These are phyloP conservation scores for Amphiprion clarkii DNA, from an alignment of 2,797 vertebrate genomes.

Conservation along the genomic window DNA sequence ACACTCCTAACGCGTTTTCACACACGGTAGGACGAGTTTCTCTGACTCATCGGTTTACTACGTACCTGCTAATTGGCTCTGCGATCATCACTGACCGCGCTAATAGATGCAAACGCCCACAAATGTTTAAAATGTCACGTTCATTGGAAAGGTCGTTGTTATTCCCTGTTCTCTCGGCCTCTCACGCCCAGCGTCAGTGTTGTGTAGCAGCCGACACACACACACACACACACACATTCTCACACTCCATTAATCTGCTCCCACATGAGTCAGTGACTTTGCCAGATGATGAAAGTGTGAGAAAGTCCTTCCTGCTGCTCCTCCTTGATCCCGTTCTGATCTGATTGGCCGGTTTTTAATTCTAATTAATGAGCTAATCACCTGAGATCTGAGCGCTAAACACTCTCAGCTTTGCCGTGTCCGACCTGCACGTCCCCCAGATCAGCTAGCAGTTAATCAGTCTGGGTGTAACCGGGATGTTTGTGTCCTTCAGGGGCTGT, in stretches of 20 bases:
- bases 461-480: not conserved
- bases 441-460: constrained; percentile 5
- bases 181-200: constrained; percentile 12
- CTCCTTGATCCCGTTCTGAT: constrained; percentile 28
- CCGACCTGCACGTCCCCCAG: not conserved
- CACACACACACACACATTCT: constrained; percentile 14
- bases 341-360: constrained; percentile 21
- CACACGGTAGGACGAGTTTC: constrained; percentile 24
- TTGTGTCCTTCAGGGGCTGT: not conserved
- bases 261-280: constrained; percentile 52
- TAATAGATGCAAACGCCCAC: not conserved
- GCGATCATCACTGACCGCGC: constrained; percentile 18
- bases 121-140: not conserved
- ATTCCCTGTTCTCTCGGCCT: not conserved
- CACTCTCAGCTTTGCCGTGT: not conserved
- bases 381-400: constrained; percentile 16
- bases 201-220: not conserved
- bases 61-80: constrained; percentile 39
- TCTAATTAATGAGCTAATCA: constrained; percentile 21
- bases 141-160: not conserved
- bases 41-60: constrained; percentile 10
- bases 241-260: constrained; percentile 51
- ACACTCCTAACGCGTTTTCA: constrained; percentile 24
- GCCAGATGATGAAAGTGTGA: constrained; percentile 67
- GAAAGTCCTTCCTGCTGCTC: constrained; percentile 45